A percentile compares a stretch with the other conserved stretches of the same genome.
phyloP scores from a whole-genome alignment of 1,140 invertebrate genomes.

The Procambarus clarkii region DNA sequence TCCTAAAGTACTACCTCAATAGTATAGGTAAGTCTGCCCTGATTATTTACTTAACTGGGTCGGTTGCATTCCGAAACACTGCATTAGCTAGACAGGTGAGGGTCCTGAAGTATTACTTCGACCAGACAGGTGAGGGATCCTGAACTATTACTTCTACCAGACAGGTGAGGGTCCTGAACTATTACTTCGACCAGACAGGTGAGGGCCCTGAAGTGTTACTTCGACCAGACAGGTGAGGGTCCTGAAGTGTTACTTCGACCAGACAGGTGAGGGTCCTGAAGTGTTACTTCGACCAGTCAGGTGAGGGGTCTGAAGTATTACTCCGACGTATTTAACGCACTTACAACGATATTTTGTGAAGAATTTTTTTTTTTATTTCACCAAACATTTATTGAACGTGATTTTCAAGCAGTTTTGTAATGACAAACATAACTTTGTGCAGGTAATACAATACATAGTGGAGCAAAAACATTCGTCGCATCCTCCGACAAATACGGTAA shows the following conservation, averaged over 20 bases:
- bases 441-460: too few species aligned
- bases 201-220: neutral
- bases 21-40: conserved; percentile 1
- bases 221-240: neutral
- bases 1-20: conserved; percentile 30
- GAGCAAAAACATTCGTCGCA: too few species aligned
- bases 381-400: too few species aligned
- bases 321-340: neutral
- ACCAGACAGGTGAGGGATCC: neutral
- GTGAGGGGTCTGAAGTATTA: neutral
- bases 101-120: conserved; percentile 29
- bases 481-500: too few species aligned
- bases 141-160: neutral
- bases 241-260: neutral
- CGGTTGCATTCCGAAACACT: neutral
- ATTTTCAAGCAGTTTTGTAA: too few species aligned
- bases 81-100: neutral
- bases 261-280: too few species aligned
- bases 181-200: neutral
- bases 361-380: too few species aligned
- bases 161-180: neutral
- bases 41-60: neutral
- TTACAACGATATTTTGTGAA: too few species aligned
- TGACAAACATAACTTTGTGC: too few species aligned
- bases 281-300: too few species aligned